phyloP scores from a whole-genome alignment of 2,797 vertebrate genomes.

The Euphonia xanthogaster region DNA sequence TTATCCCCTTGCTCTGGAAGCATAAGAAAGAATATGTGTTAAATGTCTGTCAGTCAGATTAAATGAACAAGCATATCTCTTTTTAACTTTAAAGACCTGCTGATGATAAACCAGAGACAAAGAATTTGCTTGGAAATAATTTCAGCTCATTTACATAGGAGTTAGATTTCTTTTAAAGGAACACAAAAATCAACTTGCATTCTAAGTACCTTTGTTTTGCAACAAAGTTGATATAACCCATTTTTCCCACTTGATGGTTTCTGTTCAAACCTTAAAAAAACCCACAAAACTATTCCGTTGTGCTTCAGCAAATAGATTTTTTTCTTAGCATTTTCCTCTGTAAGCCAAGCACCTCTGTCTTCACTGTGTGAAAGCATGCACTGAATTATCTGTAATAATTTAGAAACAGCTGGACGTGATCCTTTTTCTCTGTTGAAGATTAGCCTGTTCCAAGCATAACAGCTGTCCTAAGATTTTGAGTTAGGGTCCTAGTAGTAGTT shows the following conservation, averaged over 20 bases:
- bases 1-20: neutral
- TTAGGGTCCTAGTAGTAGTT: neutral
- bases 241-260: neutral
- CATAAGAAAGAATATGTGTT: neutral
- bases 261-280: neutral
- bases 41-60: neutral
- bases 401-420: neutral
- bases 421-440: neutral
- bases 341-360: neutral
- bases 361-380: neutral
- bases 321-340: neutral
- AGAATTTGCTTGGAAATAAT: neutral
- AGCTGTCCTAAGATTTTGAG: neutral
- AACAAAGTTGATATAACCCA: neutral
- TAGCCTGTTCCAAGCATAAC: neutral
- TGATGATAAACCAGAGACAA: neutral
- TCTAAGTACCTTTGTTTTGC: neutral
- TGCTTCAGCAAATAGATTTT: neutral
- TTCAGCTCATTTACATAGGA: neutral
- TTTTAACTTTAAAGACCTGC: neutral
- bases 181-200: neutral
- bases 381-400: neutral
- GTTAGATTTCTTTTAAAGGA: neutral
- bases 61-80: neutral
- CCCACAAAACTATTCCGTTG: rapidly evolving